Evolutionary conservation across 2,888 invertebrate genomes (phyloP), one percentile per base, ranked within the genome.

Genomic region (Amiota communis): DNA sequence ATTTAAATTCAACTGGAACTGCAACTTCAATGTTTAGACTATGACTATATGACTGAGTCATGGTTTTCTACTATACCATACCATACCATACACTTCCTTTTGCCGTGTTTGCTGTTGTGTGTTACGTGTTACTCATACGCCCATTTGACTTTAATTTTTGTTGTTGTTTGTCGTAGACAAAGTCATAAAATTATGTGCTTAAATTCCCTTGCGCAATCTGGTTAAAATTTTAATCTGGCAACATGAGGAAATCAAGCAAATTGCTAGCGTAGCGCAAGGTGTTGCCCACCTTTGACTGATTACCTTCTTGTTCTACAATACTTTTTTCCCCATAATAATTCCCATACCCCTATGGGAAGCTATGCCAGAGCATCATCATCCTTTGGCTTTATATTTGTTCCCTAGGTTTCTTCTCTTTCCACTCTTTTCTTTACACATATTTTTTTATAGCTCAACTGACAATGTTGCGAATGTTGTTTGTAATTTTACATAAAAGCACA

Each of bases 401-500:
- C 17, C 47, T 11, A 11, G 47, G n/a, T n/a, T n/a, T n/a, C n/a
- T n/a, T 20, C 73, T 51, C 73, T 61, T 70, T 75, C 74, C 77
- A 73, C 75, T 74, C 69, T 74, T 72, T 72, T 73, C 74, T 76
- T 79, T 79, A 78, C 78, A 78, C 73, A 82, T 79, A 76, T 82
- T 82, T 17, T n/a, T 84, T 83, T 82, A 83, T 83, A 80, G 82
- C 82, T 84, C 82, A 80, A 83, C 83, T 83, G 83, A 83, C 83
- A 84, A 83, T 83, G 83, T 85, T 85, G 83, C 82, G 81, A 81
- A 81, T 85, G 82, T 77, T 83, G 36, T 6, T 36, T 36, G 83
- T 83, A 83, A 83, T 83, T 83, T 83, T 85, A 83, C 83, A 83
- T 85, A 83, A 85, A 85, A 85, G 83, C 83, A 83, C 85, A 85